Percentiles rank a stretch among this genome's conserved stretches.
Conservation (phyloP, 2,113 vertebrate species). For the Ciconia stormi region DNA sequence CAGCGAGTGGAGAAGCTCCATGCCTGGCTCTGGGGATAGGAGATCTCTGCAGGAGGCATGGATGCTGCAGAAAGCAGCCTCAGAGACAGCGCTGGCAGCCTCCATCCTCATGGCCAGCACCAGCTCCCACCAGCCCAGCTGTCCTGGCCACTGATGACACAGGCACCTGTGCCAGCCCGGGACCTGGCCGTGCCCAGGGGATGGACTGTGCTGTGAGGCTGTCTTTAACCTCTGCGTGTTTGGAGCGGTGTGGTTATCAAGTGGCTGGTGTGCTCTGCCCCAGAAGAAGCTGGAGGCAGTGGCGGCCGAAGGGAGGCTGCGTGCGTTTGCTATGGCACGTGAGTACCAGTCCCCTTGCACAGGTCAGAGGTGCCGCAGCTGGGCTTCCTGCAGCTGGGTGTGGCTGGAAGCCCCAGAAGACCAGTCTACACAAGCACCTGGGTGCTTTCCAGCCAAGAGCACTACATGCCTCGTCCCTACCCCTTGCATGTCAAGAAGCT, state of each 20-base stretch:
- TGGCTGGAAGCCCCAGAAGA: background rate
- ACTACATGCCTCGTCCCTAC: accelerated
- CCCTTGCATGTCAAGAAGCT: background rate
- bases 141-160: background rate
- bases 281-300: background rate
- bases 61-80: background rate
- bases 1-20: background rate
- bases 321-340: accelerated
- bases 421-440: background rate
- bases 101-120: background rate
- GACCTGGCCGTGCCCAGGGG: background rate
- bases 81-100: background rate
- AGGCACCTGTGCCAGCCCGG: background rate
- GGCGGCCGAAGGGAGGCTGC: background rate
- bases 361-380: background rate
- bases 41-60: background rate
- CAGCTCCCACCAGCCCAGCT: background rate
- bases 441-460: background rate
- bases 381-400: accelerated
- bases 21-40: background rate
- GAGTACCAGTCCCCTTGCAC: background rate
- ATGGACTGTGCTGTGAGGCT: background rate
- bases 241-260: background rate
- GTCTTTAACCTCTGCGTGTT: background rate
- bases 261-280: background rate